Evolutionary conservation across 2,113 vertebrate species (phyloP).

Genomic region (Eira barbara): DNA sequence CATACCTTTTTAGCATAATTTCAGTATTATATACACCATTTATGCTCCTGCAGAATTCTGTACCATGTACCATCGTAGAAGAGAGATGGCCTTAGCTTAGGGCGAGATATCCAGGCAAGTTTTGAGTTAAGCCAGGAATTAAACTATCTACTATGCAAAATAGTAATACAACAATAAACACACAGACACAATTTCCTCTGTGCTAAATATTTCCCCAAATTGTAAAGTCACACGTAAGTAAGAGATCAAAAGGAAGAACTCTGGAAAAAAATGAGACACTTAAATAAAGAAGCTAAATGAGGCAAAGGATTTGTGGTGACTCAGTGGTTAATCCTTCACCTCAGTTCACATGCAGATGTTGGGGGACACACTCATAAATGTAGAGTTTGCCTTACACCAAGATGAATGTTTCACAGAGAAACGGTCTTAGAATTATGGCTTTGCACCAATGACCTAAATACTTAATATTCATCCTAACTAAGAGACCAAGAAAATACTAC

Average conservation of each 20-base stretch:
- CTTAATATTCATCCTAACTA: conserved; percentile 4
- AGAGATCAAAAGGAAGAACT: conserved; percentile 16
- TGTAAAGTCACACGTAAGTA: background rate
- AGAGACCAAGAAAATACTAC: background rate
- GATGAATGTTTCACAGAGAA: conserved; percentile 68
- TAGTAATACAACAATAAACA: background rate
- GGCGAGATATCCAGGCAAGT: background rate
- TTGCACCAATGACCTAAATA: background rate
- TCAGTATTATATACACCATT: background rate
- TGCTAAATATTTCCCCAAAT: background rate
- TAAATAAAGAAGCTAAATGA: conserved; percentile 39
- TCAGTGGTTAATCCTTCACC: conserved; percentile 53
- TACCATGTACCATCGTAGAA: background rate
- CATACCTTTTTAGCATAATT: background rate
- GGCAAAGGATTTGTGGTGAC: conserved; percentile 35
- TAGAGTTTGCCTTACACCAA: conserved; percentile 55
- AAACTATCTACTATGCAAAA: background rate
- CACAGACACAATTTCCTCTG: background rate
- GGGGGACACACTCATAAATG: background rate
- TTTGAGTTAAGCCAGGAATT: background rate
- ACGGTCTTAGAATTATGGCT: conserved; percentile 5
- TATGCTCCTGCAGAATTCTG: background rate
- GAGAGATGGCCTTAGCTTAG: background rate
- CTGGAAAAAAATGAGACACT: background rate
- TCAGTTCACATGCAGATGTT: conserved; percentile 54